Conservation (phyloP, 2,888 invertebrate genomes). For the Cerastoderma edule region DNA sequence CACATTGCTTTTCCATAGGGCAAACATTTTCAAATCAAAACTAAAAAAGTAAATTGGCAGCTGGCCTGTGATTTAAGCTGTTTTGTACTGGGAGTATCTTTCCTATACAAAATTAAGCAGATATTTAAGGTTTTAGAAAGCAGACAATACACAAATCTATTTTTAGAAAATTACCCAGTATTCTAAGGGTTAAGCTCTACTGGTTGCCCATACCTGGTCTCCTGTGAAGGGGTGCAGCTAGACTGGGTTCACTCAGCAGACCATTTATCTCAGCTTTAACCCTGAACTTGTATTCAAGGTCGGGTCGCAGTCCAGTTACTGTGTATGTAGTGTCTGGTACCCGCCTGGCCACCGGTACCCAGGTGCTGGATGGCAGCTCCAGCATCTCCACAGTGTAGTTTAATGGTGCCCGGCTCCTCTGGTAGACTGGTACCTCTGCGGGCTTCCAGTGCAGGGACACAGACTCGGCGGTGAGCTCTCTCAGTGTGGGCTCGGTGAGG, state of each 20-base stretch:
- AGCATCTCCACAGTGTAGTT: constrained; percentile 74
- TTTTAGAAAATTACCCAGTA: too few species aligned
- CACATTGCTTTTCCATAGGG: too few species aligned
- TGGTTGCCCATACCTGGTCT: constrained; percentile 72
- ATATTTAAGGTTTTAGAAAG: too few species aligned
- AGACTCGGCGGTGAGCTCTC: constrained; percentile 70
- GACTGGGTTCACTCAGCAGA: constrained; percentile 97
- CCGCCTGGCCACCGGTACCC: constrained; percentile 85
- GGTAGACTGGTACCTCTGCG: constrained; percentile 73
- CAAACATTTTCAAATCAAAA: too few species aligned
- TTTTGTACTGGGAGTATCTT: too few species aligned
- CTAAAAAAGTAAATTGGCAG: too few species aligned
- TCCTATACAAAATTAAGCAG: too few species aligned
- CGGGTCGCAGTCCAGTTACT: constrained; percentile 71
- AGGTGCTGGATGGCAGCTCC: constrained; percentile 69
- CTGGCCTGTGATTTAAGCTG: too few species aligned
- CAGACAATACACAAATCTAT: too few species aligned
- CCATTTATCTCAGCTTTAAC: constrained; percentile 97
- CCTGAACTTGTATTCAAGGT: constrained; percentile 95
- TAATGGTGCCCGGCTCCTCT: constrained; percentile 67
- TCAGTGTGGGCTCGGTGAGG: constrained; percentile 65
- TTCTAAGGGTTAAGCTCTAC: too few species aligned
- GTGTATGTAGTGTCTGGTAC: constrained; percentile 71
- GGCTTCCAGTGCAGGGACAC: constrained; percentile 76
- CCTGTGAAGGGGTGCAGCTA: constrained; percentile 83